Base-by-base conservation (phyloP, 2,797 vertebrate species). In the Spinus olivaceus region DNA sequence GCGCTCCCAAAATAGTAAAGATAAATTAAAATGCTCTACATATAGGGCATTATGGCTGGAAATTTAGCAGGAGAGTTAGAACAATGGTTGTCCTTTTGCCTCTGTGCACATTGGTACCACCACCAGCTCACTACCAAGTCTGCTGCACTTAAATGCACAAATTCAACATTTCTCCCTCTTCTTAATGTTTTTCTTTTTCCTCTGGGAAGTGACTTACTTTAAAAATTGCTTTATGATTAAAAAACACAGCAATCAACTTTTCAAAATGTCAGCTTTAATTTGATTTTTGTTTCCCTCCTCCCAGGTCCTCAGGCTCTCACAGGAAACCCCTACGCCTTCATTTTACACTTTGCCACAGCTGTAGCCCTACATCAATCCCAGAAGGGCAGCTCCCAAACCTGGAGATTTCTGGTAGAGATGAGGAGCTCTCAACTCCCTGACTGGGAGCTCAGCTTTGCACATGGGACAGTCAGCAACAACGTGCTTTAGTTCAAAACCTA, bases 211-310 rank as follows among this genome's bases (percentile, higher is more conserved):
- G 20, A 64, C 80, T 95, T 76, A 76, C 46, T 93, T 88, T 56
- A 66, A 92, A 91, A 93, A 92, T 49, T 81, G 51, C 49, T 84
- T 94, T 92, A 91, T 51, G 69, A 92, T 92, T 81, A 86, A 77
- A 92, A 91, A 90, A 57, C 47, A 77, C 51, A 92, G 83, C 50
- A 92, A 90, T 72, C 90, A 95, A 81, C 77, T 81, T 90, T 69
- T 83, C 41, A 37, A 90, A 90, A 92, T 46, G 44, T 79, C 83
- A 95, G 20, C 59, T 80, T 79, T n/a, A 67, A 92, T 69, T 66
- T 88, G 42, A 94, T 82, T 94, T 81, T 81, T 86, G 50, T 57
- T 83, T 65, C 65, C 35, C 79, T 82, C 46, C 69, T 71, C 70
- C 33, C 32, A 78, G 53, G 22, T 83, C 76, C 60, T 72, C 30